phyloP scores from a whole-genome alignment of 2,888 invertebrate genomes.

The Formica aserva region DNA sequence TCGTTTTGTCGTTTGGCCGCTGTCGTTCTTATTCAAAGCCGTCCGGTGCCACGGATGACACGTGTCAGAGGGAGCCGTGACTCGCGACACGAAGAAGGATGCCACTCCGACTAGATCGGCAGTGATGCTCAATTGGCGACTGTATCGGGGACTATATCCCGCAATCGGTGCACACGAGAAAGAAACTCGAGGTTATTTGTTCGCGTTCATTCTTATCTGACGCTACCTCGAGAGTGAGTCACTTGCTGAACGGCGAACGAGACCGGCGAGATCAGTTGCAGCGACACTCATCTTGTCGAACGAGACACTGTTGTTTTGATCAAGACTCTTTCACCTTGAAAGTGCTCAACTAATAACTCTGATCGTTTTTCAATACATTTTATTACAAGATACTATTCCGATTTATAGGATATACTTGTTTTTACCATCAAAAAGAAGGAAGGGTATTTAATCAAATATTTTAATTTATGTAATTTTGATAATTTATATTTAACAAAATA shows the following conservation, averaged over 20 bases:
- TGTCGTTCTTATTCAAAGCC: slow-evolving; percentile 58
- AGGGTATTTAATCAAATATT: not conserved
- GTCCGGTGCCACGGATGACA: slow-evolving; percentile 57
- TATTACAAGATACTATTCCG: not conserved
- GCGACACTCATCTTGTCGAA: slow-evolving; percentile 65
- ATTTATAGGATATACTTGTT: not conserved
- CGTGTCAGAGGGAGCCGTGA: slow-evolving; percentile 56
- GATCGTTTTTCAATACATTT: not conserved
- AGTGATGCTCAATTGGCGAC: slow-evolving; percentile 63
- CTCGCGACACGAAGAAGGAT: slow-evolving; percentile 54
- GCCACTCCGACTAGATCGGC: slow-evolving; percentile 57
- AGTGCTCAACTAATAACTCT: not conserved
- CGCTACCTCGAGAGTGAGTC: slow-evolving; percentile 71
- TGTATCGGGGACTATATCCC: slow-evolving; percentile 6
- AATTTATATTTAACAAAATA: not conserved
- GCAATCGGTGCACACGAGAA: slow-evolving; percentile 42
- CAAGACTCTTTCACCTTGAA: not conserved
- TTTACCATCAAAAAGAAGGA: not conserved
- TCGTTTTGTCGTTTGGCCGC: slow-evolving; percentile 53
- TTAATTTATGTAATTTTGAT: not conserved
- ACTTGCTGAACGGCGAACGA: slow-evolving; percentile 70
- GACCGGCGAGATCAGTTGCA: slow-evolving; percentile 66
- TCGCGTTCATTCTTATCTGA: slow-evolving; percentile 73
- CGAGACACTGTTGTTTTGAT: slow-evolving; percentile 18
- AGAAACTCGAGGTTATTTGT: slow-evolving; percentile 74